phyloP scores from a whole-genome alignment of 2,113 vertebrate genomes.

The Pterophyllum scalare region DNA sequence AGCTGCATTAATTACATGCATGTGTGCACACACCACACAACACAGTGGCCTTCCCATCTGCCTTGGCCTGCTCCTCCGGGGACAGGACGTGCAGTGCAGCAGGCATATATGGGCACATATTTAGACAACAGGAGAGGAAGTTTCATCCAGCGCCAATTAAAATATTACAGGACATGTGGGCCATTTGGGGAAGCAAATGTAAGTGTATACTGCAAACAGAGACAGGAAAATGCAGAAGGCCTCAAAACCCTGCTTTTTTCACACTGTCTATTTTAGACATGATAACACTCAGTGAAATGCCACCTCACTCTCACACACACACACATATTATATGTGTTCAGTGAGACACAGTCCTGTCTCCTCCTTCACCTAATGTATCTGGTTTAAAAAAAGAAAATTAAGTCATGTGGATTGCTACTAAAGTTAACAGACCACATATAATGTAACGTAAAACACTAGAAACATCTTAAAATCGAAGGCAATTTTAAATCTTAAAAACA shows the following conservation, averaged over 20 bases:
- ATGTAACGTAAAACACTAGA: not conserved
- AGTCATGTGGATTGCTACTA: not conserved
- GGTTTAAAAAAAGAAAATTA: constrained; percentile 16
- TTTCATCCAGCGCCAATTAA: constrained; percentile 40
- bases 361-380: constrained; percentile 23
- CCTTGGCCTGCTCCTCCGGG: constrained; percentile 36
- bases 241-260: not conserved
- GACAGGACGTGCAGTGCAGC: constrained; percentile 37
- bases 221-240: constrained; percentile 20
- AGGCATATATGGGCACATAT: constrained; percentile 39
- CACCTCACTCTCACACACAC: constrained; percentile 5
- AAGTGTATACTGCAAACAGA: not conserved
- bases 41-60: constrained; percentile 54
- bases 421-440: not conserved
- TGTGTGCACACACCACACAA: constrained; percentile 11
- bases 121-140: constrained; percentile 21
- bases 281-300: constrained; percentile 34
- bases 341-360: not conserved
- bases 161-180: constrained; percentile 34
- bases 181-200: constrained; percentile 16
- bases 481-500: not conserved
- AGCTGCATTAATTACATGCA: not conserved
- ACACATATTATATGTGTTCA: not conserved
- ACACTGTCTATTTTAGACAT: constrained; percentile 24
- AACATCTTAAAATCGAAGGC: not conserved